phyloP scores from a whole-genome alignment of 2,888 invertebrate genomes.

The Calameuta filiformis region DNA sequence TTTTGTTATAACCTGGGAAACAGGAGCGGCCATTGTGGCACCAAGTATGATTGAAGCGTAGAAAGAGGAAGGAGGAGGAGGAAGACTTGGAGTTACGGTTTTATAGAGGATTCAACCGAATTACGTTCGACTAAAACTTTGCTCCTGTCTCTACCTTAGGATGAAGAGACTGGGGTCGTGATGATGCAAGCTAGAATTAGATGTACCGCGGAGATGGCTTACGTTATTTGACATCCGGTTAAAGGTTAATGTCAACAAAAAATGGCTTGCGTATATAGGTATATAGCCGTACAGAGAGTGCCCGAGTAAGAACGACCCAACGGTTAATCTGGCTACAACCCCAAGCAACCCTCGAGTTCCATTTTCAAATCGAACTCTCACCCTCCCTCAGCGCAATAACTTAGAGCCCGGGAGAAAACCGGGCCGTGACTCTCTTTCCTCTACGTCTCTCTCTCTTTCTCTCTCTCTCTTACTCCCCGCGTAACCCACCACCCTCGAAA shows the following conservation, averaged over 20 bases:
- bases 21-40: background rate
- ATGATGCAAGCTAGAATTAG: no score
- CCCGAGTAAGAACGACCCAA: background rate
- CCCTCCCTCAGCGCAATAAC: background rate
- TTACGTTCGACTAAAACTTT: no score
- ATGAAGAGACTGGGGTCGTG: no score
- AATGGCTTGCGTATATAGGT: background rate
- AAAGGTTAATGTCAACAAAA: background rate
- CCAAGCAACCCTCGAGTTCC: constrained; percentile 2
- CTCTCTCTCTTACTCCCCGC: background rate
- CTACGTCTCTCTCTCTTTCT: background rate
- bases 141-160: no score
- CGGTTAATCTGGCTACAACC: background rate
- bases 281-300: background rate
- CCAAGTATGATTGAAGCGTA: background rate
- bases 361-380: background rate
- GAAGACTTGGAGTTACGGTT: background rate
- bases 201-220: no score
- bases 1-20: background rate
- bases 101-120: background rate
- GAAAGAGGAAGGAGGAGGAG: background rate
- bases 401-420: constrained; percentile 3
- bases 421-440: background rate
- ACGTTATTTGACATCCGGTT: background rate
- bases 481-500: background rate